Evolutionary conservation across 2,113 vertebrate genomes (phyloP).

Genomic region (Brachionichthys hirsutus): DNA sequence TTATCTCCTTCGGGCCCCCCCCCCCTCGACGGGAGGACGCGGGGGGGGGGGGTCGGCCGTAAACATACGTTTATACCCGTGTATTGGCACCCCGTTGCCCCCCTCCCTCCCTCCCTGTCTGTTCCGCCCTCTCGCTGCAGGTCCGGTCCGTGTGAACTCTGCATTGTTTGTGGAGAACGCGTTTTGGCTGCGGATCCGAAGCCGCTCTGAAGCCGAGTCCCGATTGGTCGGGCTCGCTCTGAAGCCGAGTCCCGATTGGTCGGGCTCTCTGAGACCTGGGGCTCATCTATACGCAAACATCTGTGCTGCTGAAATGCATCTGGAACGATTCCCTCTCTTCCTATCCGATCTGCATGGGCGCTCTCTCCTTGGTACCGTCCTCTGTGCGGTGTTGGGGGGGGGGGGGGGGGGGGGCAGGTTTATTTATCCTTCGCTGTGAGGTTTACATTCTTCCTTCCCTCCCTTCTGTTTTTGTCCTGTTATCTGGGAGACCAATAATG

Average conservation of each 20-base stretch:
- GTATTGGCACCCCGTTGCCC: too few relatives aligned
- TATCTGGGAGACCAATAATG: constrained; percentile 70
- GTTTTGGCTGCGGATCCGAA: constrained; percentile 44
- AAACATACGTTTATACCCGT: too few relatives aligned
- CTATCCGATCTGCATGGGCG: constrained; percentile 58
- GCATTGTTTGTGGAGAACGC: constrained; percentile 56
- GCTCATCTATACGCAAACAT: constrained; percentile 69
- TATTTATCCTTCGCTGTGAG: constrained; percentile 72
- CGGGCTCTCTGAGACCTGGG: constrained; percentile 53
- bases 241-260: constrained; percentile 29
- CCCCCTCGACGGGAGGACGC: constrained; percentile 67
- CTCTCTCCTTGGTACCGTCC: constrained; percentile 58
- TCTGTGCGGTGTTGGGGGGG: constrained; percentile 63
- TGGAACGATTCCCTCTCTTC: constrained; percentile 40
- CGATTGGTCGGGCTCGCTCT: too few relatives aligned
- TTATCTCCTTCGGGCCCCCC: constrained; percentile 60
- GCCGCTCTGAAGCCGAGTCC: constrained; percentile 27
- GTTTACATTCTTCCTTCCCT: constrained; percentile 75
- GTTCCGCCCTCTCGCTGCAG: too few relatives aligned
- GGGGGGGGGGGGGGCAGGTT: constrained; percentile 70
- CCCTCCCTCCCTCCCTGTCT: too few relatives aligned
- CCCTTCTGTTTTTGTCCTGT: constrained; percentile 63
- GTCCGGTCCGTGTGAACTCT: constrained; percentile 52
- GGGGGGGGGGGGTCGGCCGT: constrained; percentile 72
- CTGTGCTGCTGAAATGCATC: constrained; percentile 63